These are phyloP conservation scores for Forbesichthys agassizii DNA, from an alignment of 2,113 vertebrate species.

Conservation along the genomic window DNA sequence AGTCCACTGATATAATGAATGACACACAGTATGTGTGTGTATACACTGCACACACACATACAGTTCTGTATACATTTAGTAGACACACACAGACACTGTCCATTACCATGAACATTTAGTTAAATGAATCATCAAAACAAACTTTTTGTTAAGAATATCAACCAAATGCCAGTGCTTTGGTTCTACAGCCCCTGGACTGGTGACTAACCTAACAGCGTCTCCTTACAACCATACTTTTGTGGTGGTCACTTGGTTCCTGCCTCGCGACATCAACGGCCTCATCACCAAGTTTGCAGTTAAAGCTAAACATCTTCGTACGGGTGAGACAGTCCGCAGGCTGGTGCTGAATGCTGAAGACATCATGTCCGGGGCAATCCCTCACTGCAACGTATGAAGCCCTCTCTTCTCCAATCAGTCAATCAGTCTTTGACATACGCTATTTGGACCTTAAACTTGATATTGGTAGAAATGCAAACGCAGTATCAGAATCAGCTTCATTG, in stretches of 20 bases:
- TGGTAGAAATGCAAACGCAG: too few relatives aligned
- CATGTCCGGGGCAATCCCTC: conserved; percentile 86
- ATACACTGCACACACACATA: too few relatives aligned
- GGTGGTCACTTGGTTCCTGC: conserved; percentile 92
- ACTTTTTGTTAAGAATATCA: too few relatives aligned
- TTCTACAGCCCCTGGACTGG: conserved; percentile 90
- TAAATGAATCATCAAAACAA: too few relatives aligned
- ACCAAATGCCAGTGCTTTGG: conserved; percentile 20
- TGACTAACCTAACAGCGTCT: conserved; percentile 90
- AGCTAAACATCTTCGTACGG: conserved; percentile 89
- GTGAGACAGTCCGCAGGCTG: conserved; percentile 82
- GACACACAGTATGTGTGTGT: too few relatives aligned
- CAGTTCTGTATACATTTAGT: too few relatives aligned
- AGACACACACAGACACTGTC: too few relatives aligned
- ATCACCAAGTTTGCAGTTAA: conserved; percentile 95
- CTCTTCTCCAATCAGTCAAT: neutral
- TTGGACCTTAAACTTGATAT: neutral
- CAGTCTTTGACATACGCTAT: neutral
- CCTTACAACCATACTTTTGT: conserved; percentile 88
- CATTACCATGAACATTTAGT: too few relatives aligned
- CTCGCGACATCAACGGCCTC: conserved; percentile 91
- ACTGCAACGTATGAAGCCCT: conserved; percentile 84
- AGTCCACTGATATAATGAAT: too few relatives aligned
- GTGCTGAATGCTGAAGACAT: conserved; percentile 90
- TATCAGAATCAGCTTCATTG: too few relatives aligned